Conservation (phyloP, 2,797 vertebrate species). For the Acanthopagrus latus region DNA sequence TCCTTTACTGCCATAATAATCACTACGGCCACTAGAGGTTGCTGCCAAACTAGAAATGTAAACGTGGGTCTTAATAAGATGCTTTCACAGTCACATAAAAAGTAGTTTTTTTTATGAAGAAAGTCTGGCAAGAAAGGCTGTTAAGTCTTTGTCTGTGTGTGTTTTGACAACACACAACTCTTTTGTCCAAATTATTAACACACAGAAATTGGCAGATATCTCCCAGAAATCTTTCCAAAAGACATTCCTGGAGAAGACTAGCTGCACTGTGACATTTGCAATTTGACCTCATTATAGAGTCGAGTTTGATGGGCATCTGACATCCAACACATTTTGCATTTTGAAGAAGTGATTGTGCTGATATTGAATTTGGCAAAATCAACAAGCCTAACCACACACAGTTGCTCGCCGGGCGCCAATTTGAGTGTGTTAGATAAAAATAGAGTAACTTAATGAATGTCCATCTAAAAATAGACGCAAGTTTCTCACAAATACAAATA, state of each 20-base stretch:
- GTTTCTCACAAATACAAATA: slow-evolving; percentile 30
- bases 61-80: no score
- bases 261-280: neutral
- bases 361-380: neutral
- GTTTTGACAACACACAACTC: no score
- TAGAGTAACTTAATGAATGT: slow-evolving; percentile 3
- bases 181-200: neutral
- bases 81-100: no score
- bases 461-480: slow-evolving; percentile 5
- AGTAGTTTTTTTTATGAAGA: no score
- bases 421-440: neutral
- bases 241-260: neutral
- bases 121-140: neutral
- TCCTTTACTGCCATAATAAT: no score
- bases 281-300: neutral
- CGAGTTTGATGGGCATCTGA: neutral
- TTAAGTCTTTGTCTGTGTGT: neutral
- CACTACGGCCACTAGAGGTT: no score
- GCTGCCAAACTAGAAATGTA: no score
- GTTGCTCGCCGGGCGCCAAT: neutral
- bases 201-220: neutral
- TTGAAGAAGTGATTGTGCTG: neutral
- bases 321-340: neutral
- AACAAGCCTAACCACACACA: neutral
- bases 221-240: neutral